Conservation (phyloP, 2,113 vertebrate species). For the Thamnophis sirtalis region DNA sequence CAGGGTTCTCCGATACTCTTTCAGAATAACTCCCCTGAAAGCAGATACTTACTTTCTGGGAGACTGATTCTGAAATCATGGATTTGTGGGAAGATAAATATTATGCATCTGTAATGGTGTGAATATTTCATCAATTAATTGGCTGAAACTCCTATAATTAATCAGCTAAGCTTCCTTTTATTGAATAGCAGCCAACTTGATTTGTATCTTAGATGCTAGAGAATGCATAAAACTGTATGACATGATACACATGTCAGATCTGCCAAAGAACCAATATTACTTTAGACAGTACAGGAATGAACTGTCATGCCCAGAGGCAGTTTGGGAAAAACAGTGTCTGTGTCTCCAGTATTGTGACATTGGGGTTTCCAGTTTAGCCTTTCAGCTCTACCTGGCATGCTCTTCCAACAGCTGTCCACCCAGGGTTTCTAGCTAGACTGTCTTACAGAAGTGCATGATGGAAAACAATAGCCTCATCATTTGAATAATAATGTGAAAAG, state of each 20-base stretch:
- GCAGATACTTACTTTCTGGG: neutral
- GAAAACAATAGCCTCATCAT: neutral
- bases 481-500: slow-evolving; percentile 9
- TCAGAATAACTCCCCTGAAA: neutral
- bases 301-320: neutral
- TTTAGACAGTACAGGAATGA: neutral
- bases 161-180: neutral
- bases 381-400: neutral
- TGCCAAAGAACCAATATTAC: neutral
- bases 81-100: neutral
- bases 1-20: neutral
- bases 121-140: neutral
- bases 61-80: neutral
- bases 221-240: slow-evolving; percentile 18
- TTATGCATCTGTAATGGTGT: neutral
- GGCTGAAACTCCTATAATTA: neutral
- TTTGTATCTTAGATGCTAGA: slow-evolving; percentile 22
- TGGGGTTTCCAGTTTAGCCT: neutral
- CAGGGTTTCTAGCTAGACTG: neutral
- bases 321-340: neutral
- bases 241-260: neutral
- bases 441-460: neutral
- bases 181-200: slow-evolving; percentile 4
- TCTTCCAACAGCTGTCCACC: neutral
- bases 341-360: neutral